phyloP scores from a whole-genome alignment of 2,888 invertebrate genomes.

The Toxonevra muliebris region DNA sequence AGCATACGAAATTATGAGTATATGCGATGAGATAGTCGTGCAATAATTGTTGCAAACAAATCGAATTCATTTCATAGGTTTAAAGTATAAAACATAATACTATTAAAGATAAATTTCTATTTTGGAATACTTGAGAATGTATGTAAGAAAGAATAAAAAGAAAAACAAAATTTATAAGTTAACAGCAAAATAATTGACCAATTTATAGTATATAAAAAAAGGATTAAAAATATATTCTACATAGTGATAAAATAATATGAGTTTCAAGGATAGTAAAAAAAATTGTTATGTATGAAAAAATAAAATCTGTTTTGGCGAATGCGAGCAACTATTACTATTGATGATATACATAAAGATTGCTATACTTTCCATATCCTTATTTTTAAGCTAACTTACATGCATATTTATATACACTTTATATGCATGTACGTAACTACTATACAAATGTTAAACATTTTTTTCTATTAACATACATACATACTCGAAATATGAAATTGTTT shows the following conservation, averaged over 20 bases:
- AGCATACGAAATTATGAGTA: not conserved
- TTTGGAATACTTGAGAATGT: slow-evolving; percentile 19
- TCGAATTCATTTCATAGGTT: slow-evolving; percentile 49
- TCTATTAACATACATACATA: no score
- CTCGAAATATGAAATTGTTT: not conserved
- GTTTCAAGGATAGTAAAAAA: no score
- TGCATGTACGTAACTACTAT: not conserved
- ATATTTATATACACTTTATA: not conserved
- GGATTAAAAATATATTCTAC: no score
- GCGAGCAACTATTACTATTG: no score
- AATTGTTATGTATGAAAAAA: no score
- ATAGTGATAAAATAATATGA: no score
- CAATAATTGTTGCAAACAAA: slow-evolving; percentile 20
- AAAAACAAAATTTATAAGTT: not conserved
- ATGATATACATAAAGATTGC: no score
- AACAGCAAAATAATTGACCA: slow-evolving; percentile 25
- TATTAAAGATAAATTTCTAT: slow-evolving; percentile 21
- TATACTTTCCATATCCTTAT: no score
- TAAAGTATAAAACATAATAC: slow-evolving; percentile 22
- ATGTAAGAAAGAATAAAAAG: slow-evolving; percentile 12
- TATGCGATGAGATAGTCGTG: no score
- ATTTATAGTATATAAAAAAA: slow-evolving; percentile 27
- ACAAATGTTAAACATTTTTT: no score
- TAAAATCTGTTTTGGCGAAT: no score
- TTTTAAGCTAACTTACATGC: not conserved